These are phyloP conservation scores for Solen grandis DNA, from an alignment of 1,140 invertebrate genomes.

Conservation along the genomic window DNA sequence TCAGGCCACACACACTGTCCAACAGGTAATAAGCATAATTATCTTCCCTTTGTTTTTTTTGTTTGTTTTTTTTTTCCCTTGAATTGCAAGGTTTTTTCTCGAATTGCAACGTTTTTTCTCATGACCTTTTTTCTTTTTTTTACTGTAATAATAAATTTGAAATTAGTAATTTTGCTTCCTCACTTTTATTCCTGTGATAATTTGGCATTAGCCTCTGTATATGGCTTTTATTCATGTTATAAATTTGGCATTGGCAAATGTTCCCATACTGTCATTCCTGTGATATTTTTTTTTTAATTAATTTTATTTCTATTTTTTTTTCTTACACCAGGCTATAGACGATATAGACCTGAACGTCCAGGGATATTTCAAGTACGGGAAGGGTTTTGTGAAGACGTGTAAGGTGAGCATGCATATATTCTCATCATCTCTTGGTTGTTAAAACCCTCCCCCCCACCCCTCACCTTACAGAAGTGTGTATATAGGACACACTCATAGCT, in stretches of 20 bases:
- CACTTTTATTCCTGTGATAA: neutral
- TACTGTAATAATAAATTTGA: too few species aligned
- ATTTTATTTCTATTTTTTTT: too few species aligned
- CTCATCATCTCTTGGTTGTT: too few species aligned
- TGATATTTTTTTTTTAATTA: too few species aligned
- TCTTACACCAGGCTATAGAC: slow-evolving; percentile 79
- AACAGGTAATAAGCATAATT: slow-evolving; percentile 20
- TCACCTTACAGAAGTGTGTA: too few species aligned
- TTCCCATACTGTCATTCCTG: too few species aligned
- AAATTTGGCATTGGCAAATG: too few species aligned
- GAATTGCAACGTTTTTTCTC: slow-evolving; percentile 10
- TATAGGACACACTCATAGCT: too few species aligned
- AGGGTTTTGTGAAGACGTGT: slow-evolving; percentile 83
- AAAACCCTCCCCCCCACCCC: too few species aligned
- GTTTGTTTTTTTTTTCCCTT: neutral
- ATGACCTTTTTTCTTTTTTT: too few species aligned
- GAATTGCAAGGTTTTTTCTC: neutral
- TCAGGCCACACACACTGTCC: slow-evolving; percentile 15
- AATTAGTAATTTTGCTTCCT: neutral
- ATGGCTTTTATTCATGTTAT: too few species aligned
- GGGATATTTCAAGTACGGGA: slow-evolving; percentile 82
- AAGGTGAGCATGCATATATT: slow-evolving; percentile 77
- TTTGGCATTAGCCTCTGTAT: neutral
- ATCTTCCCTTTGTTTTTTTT: neutral
- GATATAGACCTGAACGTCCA: slow-evolving; percentile 81